Percentiles rank a stretch among this genome's conserved stretches.
These are phyloP conservation scores for Odontomyia ornata DNA, from an alignment of 2,888 invertebrate genomes.

Conservation along the genomic window DNA sequence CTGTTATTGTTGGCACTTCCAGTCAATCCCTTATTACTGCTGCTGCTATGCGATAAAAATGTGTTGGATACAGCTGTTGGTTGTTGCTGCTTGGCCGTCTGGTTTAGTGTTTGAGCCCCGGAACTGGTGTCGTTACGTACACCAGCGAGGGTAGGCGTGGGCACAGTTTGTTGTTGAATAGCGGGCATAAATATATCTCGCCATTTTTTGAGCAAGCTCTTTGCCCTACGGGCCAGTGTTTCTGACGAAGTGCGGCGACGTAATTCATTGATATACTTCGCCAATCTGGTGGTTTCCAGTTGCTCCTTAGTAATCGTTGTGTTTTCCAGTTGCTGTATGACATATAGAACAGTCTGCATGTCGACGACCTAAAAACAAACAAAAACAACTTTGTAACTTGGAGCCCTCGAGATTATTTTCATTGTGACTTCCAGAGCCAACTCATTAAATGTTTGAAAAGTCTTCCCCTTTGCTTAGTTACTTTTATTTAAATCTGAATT, in stretches of 20 bases:
- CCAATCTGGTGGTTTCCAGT: slow-evolving; percentile 86
- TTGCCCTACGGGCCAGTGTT: slow-evolving; percentile 85
- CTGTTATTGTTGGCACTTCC: slow-evolving; percentile 52
- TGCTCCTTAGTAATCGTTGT: slow-evolving; percentile 64
- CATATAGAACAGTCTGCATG: slow-evolving; percentile 91
- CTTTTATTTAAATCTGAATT: not conserved
- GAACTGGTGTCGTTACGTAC: not conserved
- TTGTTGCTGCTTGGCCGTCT: not conserved
- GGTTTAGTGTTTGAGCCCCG: not conserved
- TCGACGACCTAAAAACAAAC: slow-evolving; percentile 83
- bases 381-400: too few relatives aligned
- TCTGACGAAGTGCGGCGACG: slow-evolving; percentile 87
- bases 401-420: too few relatives aligned
- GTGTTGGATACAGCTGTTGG: not conserved
- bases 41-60: not conserved
- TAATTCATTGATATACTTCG: slow-evolving; percentile 91
- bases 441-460: not conserved
- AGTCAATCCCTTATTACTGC: slow-evolving; percentile 38
- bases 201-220: slow-evolving; percentile 92
- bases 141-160: not conserved
- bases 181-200: slow-evolving; percentile 81
- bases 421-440: too few relatives aligned
- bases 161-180: slow-evolving; percentile 47
- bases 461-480: not conserved
- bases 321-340: slow-evolving; percentile 94